Percentiles rank a stretch among this genome's conserved stretches.
phyloP scores from a whole-genome alignment of 2,797 vertebrate species.

The Ceryle rudis region DNA sequence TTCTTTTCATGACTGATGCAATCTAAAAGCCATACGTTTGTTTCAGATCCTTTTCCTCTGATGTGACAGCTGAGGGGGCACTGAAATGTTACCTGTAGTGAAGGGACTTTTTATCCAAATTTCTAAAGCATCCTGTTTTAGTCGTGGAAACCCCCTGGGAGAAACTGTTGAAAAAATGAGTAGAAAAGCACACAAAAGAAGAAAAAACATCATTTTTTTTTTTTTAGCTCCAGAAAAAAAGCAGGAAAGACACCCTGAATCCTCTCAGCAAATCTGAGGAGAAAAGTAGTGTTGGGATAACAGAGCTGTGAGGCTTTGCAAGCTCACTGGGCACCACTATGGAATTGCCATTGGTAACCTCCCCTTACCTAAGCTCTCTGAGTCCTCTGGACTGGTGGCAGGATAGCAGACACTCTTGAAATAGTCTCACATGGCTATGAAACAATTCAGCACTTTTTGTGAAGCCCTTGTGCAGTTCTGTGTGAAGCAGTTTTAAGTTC shows the following conservation, averaged over 20 bases:
- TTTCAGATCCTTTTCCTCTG: background rate
- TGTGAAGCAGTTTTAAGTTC: background rate
- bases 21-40: background rate
- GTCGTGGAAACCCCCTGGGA: background rate
- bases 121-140: background rate
- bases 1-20: background rate
- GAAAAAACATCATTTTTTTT: background rate
- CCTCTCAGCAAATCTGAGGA: background rate
- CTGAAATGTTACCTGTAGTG: background rate
- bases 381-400: background rate
- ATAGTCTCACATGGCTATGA: background rate
- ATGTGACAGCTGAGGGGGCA: background rate
- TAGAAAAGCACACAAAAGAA: background rate
- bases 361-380: background rate
- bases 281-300: background rate
- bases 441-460: background rate
- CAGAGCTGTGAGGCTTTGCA: background rate
- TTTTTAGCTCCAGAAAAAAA: background rate
- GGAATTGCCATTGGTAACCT: background rate
- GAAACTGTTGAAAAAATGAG: background rate
- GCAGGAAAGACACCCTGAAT: background rate
- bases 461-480: background rate
- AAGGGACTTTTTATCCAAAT: background rate
- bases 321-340: background rate
- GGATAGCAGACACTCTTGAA: background rate